phyloP scores from a whole-genome alignment of 2,797 vertebrate genomes.

The Phalloptychus januarius region DNA sequence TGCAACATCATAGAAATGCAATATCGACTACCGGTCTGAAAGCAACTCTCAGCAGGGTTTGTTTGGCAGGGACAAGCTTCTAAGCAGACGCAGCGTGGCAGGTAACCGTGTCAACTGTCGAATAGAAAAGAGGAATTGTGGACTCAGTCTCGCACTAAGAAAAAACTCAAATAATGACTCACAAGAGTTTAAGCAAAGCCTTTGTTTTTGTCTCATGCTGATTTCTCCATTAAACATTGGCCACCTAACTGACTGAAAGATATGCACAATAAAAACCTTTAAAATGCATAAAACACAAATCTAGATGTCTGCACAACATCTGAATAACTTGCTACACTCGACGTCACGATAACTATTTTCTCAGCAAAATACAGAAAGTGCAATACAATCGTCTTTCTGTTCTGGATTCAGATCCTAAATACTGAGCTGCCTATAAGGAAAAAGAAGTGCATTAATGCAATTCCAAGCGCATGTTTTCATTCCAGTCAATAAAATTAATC shows the following conservation, averaged over 20 bases:
- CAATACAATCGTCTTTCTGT: background rate
- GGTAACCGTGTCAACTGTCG: background rate
- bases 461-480: background rate
- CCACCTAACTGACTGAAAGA: background rate
- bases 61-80: background rate
- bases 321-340: background rate
- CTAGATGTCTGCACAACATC: background rate
- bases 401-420: background rate
- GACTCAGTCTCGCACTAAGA: background rate
- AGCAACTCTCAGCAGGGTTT: background rate
- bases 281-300: background rate
- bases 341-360: background rate
- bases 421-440: background rate
- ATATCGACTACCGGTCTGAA: background rate
- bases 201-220: background rate
- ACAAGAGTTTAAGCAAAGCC: background rate
- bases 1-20: slow-evolving; percentile 2
- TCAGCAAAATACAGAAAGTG: background rate
- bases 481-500: background rate
- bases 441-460: background rate
- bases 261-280: background rate
- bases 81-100: background rate
- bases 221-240: background rate
- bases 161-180: background rate
- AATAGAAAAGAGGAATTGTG: background rate